Evolutionary conservation across 2,888 invertebrate genomes (phyloP).

Genomic region (Theristus sp.): DNA sequence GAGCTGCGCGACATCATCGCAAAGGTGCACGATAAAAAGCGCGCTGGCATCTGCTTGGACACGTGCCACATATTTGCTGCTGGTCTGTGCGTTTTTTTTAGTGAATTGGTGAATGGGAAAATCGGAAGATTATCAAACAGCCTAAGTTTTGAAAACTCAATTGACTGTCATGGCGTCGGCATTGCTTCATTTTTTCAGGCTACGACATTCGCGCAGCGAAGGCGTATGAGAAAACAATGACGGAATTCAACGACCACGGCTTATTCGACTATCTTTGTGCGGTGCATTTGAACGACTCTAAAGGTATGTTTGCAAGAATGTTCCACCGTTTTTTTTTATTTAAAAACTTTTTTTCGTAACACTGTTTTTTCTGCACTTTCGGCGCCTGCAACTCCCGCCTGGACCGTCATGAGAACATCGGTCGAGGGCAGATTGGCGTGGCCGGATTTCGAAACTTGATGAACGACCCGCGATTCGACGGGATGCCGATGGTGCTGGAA

Average conservation of each 20-base stretch:
- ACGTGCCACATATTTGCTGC: constrained; percentile 25
- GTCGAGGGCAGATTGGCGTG: constrained; percentile 33
- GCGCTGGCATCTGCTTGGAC: constrained; percentile 35
- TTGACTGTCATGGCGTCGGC: neutral
- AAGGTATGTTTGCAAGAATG: constrained; percentile 27
- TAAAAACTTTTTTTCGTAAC: neutral
- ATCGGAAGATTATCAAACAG: too few species aligned
- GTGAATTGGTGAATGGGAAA: neutral
- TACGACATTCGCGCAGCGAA: constrained; percentile 31
- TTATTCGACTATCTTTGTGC: constrained; percentile 35
- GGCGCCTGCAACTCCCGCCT: constrained; percentile 32
- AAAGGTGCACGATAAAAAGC: constrained; percentile 26
- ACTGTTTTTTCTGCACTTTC: constrained; percentile 13
- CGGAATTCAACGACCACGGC: constrained; percentile 30
- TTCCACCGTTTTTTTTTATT: too few species aligned
- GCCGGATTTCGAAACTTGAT: constrained; percentile 31
- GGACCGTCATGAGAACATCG: constrained; percentile 37
- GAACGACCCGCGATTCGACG: constrained; percentile 30
- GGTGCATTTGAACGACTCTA: constrained; percentile 38
- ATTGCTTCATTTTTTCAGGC: constrained; percentile 26
- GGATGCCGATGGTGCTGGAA: constrained; percentile 34
- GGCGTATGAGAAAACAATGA: constrained; percentile 30
- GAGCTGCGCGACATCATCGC: constrained; percentile 31
- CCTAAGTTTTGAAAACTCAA: too few species aligned
- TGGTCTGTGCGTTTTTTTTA: constrained; percentile 10